phyloP scores from a whole-genome alignment of 2,888 invertebrate genomes.

The Marasmarcha lunaedactyla region DNA sequence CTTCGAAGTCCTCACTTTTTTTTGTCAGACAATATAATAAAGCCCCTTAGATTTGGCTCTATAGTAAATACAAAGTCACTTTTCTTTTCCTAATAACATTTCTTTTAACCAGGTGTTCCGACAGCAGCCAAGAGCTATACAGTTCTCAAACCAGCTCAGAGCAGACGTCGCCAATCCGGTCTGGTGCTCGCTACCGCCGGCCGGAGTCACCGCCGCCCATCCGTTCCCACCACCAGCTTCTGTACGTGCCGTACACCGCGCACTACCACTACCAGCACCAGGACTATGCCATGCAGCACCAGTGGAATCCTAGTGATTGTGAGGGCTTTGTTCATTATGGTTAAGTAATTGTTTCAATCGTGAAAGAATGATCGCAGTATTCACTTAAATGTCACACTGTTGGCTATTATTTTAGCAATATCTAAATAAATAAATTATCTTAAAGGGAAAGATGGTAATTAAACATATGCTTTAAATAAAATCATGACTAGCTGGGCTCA shows the following conservation, averaged over 20 bases:
- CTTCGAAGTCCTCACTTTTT: too few relatives aligned
- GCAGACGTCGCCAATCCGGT: constrained; percentile 54
- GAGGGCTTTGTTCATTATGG: constrained; percentile 26
- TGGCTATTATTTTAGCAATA: too few relatives aligned
- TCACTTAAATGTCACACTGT: too few relatives aligned
- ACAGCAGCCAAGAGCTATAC: constrained; percentile 59
- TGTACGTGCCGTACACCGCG: constrained; percentile 76
- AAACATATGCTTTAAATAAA: too few relatives aligned
- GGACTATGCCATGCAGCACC: constrained; percentile 31
- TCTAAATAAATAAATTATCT: too few relatives aligned
- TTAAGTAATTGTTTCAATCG: not conserved
- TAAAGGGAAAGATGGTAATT: too few relatives aligned
- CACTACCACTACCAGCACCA: constrained; percentile 50
- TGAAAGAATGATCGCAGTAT: too few relatives aligned
- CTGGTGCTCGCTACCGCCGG: constrained; percentile 48
- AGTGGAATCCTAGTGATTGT: constrained; percentile 43
- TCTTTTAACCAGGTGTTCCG: constrained; percentile 38
- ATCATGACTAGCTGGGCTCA: too few relatives aligned
- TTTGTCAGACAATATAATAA: too few relatives aligned
- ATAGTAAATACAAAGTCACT: too few relatives aligned
- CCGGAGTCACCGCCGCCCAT: constrained; percentile 80
- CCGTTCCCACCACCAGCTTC: constrained; percentile 75
- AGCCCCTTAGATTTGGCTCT: too few relatives aligned
- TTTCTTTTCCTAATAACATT: too few relatives aligned
- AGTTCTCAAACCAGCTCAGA: constrained; percentile 60